Evolutionary conservation across 2,797 vertebrate species (phyloP).

Genomic region (Cossypha dichroa): DNA sequence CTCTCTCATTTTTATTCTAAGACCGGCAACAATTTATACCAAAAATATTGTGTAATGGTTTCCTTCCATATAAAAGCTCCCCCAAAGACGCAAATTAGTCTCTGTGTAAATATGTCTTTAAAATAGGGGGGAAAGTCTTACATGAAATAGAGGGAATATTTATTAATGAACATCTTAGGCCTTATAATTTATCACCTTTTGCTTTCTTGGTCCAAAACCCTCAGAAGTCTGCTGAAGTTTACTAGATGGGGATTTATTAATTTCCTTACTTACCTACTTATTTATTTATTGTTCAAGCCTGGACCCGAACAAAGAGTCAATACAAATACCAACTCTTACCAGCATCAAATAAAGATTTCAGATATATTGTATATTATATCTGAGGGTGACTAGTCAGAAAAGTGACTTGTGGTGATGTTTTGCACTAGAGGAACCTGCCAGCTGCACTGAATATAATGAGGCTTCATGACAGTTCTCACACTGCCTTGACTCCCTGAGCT

Average conservation of each 20-base stretch:
- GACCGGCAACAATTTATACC: background rate
- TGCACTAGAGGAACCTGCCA: background rate
- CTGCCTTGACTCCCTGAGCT: too few relatives aligned
- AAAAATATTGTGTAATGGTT: background rate
- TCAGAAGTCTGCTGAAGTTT: constrained; percentile 38
- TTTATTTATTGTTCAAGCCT: constrained; percentile 26
- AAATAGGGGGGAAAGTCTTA: background rate
- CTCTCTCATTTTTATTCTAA: background rate
- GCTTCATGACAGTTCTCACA: too few relatives aligned
- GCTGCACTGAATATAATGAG: background rate
- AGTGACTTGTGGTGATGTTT: constrained; percentile 22
- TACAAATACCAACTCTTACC: constrained; percentile 32
- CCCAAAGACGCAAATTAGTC: constrained; percentile 1
- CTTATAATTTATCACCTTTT: constrained; percentile 51
- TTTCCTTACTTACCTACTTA: background rate
- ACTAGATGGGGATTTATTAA: constrained; percentile 35
- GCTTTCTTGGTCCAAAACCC: constrained; percentile 35
- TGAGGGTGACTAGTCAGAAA: constrained; percentile 4
- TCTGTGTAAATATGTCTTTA: background rate
- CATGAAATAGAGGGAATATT: constrained; percentile 32
- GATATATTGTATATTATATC: background rate
- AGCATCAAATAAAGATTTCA: constrained; percentile 54
- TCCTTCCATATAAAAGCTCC: background rate
- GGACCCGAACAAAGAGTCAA: constrained; percentile 37
- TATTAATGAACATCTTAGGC: constrained; percentile 54